Conservation (phyloP, 2,113 vertebrate genomes). For the Gorsachius goisagi region DNA sequence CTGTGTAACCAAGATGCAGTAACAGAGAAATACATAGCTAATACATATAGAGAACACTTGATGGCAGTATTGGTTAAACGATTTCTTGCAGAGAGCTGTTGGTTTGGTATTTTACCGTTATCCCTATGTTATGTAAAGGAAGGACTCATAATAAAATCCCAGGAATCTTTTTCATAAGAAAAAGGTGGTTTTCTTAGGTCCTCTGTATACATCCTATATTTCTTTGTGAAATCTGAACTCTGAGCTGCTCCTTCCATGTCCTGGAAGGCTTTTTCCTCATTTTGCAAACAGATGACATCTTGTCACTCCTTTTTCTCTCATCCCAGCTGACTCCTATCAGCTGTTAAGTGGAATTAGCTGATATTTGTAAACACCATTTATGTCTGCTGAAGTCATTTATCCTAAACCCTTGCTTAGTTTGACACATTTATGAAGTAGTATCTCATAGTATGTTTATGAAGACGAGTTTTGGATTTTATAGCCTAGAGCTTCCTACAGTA, state of each 20-base stretch:
- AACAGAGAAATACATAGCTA: not conserved
- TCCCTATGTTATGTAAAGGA: not conserved
- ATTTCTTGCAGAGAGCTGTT: not conserved
- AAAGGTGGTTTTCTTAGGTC: not conserved
- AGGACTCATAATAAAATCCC: not conserved
- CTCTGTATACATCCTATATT: not conserved
- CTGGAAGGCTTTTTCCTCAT: not conserved
- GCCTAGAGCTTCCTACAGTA: not conserved
- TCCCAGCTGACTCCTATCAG: not conserved
- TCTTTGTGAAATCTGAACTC: not conserved
- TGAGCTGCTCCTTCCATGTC: not conserved
- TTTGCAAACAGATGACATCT: not conserved
- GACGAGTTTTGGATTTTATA: not conserved
- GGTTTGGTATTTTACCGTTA: not conserved
- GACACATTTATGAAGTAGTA: not conserved
- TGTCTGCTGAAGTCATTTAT: not conserved
- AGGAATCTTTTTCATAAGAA: not conserved
- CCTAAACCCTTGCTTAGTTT: not conserved
- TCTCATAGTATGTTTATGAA: not conserved
- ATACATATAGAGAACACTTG: not conserved
- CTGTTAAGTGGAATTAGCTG: not conserved
- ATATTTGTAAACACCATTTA: not conserved
- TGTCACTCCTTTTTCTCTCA: not conserved
- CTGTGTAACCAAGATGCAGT: not conserved
- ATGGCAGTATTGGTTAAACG: conserved; percentile 50